Evolutionary conservation across 2,113 vertebrate genomes (phyloP).

Genomic region (Trematocara nigrifrons): DNA sequence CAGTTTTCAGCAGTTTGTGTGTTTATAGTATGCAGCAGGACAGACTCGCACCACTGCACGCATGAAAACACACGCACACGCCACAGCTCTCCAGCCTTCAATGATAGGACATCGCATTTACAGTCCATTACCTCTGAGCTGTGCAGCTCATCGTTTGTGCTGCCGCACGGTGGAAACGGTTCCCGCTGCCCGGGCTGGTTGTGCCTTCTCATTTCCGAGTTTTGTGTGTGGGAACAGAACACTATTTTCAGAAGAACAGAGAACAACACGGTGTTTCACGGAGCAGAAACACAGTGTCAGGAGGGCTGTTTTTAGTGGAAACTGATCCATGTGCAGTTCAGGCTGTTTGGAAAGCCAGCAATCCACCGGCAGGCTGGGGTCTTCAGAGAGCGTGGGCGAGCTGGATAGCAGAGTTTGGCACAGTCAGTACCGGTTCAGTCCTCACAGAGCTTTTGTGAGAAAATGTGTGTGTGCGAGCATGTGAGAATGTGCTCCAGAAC

Average conservation of each 20-base stretch:
- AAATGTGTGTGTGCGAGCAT: not conserved
- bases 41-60: not conserved
- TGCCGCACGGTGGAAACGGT: not conserved
- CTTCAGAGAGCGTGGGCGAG: conserved; percentile 15
- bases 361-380: not conserved
- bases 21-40: not conserved
- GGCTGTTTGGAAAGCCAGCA: conserved; percentile 18
- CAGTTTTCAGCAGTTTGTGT: not conserved
- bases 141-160: not conserved
- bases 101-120: not conserved
- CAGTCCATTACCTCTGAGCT: not conserved
- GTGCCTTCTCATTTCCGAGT: not conserved
- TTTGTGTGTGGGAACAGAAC: not conserved
- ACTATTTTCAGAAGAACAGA: not conserved
- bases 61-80: not conserved
- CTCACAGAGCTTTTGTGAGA: not conserved
- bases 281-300: not conserved
- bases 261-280: not conserved
- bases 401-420: conserved; percentile 6
- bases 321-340: conserved; percentile 1
- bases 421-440: not conserved
- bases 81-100: not conserved
- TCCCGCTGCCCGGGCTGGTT: not conserved
- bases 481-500: not conserved
- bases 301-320: conserved; percentile 4